phyloP scores from a whole-genome alignment of 2,113 vertebrate species.

The Fregata magnificens region DNA sequence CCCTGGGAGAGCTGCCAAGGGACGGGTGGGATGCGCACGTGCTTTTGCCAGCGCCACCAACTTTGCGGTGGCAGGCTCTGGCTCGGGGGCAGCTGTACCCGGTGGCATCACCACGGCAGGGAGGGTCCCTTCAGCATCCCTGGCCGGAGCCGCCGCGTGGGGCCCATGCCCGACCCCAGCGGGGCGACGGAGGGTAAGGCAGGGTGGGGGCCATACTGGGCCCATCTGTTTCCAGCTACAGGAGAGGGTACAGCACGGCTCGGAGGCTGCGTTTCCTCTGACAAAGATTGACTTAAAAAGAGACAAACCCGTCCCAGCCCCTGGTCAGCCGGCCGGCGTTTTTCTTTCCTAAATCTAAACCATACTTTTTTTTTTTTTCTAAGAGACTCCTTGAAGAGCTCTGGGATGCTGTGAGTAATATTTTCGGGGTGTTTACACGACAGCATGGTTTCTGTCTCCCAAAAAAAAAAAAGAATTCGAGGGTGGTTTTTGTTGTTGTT shows the following conservation, averaged over 20 bases:
- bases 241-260: not conserved
- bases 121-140: not conserved
- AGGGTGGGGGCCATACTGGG: not conserved
- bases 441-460: slow-evolving; percentile 15
- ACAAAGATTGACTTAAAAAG: not conserved
- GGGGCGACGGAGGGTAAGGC: fast-evolving
- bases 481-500: slow-evolving; percentile 56
- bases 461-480: not conserved
- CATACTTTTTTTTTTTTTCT: not conserved
- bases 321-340: not conserved
- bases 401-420: slow-evolving; percentile 35
- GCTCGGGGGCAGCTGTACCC: fast-evolving
- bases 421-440: slow-evolving; percentile 37
- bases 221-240: not conserved
- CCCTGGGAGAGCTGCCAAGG: not conserved
- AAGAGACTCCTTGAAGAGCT: not conserved
- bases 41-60: not conserved
- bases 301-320: not conserved
- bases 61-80: not conserved
- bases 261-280: not conserved
- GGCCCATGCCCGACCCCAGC: not conserved
- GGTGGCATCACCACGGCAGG: fast-evolving
- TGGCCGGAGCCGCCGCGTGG: fast-evolving
- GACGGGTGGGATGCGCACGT: not conserved
- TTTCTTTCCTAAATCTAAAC: not conserved